Conservation (phyloP, 2,113 vertebrate species). For the Brachyhypopomus occidentalis region DNA sequence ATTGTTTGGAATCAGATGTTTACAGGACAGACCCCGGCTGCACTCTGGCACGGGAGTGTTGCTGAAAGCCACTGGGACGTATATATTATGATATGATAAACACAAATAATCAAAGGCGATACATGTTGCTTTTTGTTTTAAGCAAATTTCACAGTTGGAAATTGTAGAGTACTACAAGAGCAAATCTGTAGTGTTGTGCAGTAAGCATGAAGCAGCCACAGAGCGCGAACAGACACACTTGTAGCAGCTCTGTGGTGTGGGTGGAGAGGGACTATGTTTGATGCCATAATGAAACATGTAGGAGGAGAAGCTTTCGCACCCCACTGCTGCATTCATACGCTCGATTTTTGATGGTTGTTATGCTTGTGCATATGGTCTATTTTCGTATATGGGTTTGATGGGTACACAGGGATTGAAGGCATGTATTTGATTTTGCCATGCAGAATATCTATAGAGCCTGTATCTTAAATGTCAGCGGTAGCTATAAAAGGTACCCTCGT, state of each 20-base stretch:
- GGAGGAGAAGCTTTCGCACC: conserved; percentile 42
- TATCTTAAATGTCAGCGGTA: conserved; percentile 7
- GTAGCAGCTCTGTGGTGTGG: conserved; percentile 46
- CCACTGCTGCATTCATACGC: conserved; percentile 28
- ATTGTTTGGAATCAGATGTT: conserved; percentile 20
- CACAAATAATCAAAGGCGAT: not conserved
- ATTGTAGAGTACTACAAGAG: not conserved
- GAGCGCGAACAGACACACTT: conserved; percentile 33
- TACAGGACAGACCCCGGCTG: not conserved
- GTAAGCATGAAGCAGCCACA: conserved; percentile 32
- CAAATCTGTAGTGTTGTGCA: conserved; percentile 11
- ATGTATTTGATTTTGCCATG: conserved; percentile 17
- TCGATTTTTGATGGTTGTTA: conserved; percentile 42
- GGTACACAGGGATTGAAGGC: conserved; percentile 4
- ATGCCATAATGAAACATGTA: conserved; percentile 53
- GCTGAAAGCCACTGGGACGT: not conserved
- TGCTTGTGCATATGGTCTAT: conserved; percentile 29
- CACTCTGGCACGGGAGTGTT: not conserved
- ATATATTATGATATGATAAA: not conserved
- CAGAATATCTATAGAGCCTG: not conserved
- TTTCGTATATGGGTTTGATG: conserved; percentile 14
- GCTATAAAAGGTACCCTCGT: conserved; percentile 30
- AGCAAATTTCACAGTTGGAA: not conserved
- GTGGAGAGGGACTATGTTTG: conserved; percentile 47
- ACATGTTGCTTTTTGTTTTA: not conserved